Evolutionary conservation across 2,888 invertebrate genomes (phyloP).

Genomic region (Phyllotreta striolata): DNA sequence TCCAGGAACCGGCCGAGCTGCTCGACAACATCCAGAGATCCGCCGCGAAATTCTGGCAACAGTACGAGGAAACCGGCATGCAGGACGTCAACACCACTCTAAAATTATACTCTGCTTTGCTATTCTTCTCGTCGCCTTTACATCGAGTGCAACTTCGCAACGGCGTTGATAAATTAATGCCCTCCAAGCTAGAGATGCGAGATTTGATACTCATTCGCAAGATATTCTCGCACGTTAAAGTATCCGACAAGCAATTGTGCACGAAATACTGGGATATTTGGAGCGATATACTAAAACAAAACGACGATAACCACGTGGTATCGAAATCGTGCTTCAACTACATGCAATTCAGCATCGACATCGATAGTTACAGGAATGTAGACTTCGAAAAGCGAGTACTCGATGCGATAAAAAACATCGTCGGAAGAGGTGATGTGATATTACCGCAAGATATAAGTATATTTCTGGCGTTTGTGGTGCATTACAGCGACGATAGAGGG

Average conservation of each 20-base stretch:
- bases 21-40: conserved; percentile 59
- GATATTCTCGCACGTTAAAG: conserved; percentile 62
- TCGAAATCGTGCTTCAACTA: conserved; percentile 63
- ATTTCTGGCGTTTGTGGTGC: conserved; percentile 36
- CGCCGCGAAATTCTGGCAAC: conserved; percentile 56
- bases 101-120: conserved; percentile 60
- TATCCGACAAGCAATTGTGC: conserved; percentile 61
- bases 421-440: conserved; percentile 55
- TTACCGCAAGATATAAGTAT: conserved; percentile 59
- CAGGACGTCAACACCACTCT: conserved; percentile 47
- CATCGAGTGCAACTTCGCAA: conserved; percentile 59
- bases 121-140: conserved; percentile 61
- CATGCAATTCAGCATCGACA: conserved; percentile 65
- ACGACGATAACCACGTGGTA: conserved; percentile 52
- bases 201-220: conserved; percentile 59
- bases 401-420: conserved; percentile 55
- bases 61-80: conserved; percentile 50
- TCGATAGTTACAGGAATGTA: conserved; percentile 63
- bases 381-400: conserved; percentile 61
- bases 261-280: conserved; percentile 63
- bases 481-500: conserved; percentile 29
- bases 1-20: conserved; percentile 64
- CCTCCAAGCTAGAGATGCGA: neutral
- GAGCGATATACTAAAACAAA: conserved; percentile 53
- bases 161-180: conserved; percentile 53